Base-by-base conservation (phyloP, 35 echinoderm and acorn worm species). In the Amphiura filiformis region DNA sequence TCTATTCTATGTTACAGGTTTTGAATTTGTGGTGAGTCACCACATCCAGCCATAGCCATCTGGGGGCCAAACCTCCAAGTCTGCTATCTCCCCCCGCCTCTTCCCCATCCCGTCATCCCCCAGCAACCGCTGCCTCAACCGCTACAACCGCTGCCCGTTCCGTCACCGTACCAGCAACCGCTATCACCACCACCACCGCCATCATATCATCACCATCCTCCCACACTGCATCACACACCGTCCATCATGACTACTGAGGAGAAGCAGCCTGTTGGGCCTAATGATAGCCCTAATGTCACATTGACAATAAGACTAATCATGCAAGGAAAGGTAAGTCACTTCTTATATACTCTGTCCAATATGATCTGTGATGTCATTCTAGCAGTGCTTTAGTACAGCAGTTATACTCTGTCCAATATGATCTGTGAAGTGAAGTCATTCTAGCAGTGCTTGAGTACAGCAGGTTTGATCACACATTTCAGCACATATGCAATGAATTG, bases 241-340 rank as follows among this genome's bases (percentile, higher is more conserved):
- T 82, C 76, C 88, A 81, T 57, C 86, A 92, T 13, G 94, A 92
- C 91, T 84, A 85, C 87, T 35, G 84, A 88, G 86, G 88, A 89
- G 78, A 39, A 75, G 79, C 49, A 75, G 14, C 75, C 38, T 37
- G 42, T 84, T 35, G 90, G 85, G 37, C 70, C 84, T 78, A 85
- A 82, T 31, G 94, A 92, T 78, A 87, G 86, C 31, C 94, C 94
- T n/a, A 96, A 92, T 75, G 94, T 96, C 81, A 96, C 94, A 9
- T 84, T 96, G 81, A 96, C 94, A 28, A 96, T 96, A 76, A 65
- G 94, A 37, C 94, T 96, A 20, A 81, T 96, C 30, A 96, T 96
- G 94, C 94, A 96, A 76, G 94, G 93, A 80, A 96, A 96, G 87
- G 90, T 96, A 76, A 82, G 86, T 17, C 41, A 47, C 41, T 17